Percentiles rank a stretch among this genome's conserved stretches.
These are phyloP conservation scores for Hycleus cichorii DNA, from an alignment of 1,140 invertebrate genomes.

Conservation along the genomic window DNA sequence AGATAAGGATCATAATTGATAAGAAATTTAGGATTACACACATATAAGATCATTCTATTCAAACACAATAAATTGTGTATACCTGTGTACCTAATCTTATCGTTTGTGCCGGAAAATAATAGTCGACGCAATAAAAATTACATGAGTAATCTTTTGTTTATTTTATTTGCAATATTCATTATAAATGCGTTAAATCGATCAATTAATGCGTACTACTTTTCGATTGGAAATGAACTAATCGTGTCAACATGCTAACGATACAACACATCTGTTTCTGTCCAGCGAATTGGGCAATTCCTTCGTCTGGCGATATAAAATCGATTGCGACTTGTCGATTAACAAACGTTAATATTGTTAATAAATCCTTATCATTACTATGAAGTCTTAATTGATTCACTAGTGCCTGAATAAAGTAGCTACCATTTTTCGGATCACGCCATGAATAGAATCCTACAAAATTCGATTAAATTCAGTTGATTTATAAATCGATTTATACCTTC, in stretches of 20 bases:
- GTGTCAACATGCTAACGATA: constrained; percentile 84
- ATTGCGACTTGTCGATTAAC: constrained; percentile 79
- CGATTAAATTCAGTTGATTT: neutral
- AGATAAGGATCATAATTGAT: no score
- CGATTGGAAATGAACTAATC: constrained; percentile 56
- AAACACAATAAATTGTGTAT: no score
- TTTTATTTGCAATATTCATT: no score
- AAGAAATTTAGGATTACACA: no score
- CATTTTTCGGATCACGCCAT: constrained; percentile 83
- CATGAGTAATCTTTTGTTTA: no score
- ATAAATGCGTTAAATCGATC: no score
- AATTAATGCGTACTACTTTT: no score
- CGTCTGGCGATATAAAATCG: constrained; percentile 80
- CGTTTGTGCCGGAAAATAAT: no score
- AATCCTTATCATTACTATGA: constrained; percentile 60
- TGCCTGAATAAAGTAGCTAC: constrained; percentile 93
- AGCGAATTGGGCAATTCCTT: constrained; percentile 67
- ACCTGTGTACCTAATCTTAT: no score
- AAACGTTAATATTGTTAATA: constrained; percentile 80
- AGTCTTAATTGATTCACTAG: constrained; percentile 67
- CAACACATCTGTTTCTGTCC: constrained; percentile 91
- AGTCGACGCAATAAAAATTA: no score
- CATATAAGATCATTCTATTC: no score
- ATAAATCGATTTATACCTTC: constrained; percentile 49
- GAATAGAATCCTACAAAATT: constrained; percentile 67